These are phyloP conservation scores for Drosophila sproati DNA, from an alignment of 1,140 invertebrate species.

Conservation along the genomic window DNA sequence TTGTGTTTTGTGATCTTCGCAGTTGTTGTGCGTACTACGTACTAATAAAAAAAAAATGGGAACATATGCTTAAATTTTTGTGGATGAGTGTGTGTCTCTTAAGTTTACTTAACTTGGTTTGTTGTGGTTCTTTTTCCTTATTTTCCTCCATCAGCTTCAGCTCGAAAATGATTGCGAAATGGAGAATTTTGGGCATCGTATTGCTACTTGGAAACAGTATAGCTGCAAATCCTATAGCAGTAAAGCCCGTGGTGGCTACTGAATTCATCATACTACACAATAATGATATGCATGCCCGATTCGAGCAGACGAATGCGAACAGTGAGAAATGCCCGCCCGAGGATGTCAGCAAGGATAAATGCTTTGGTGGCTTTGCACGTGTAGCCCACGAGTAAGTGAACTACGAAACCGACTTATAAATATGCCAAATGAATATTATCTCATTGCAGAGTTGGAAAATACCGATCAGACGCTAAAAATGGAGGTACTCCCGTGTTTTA, in stretches of 20 bases:
- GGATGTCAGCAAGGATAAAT: constrained; percentile 86
- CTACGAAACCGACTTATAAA: not conserved
- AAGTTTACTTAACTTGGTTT: not conserved
- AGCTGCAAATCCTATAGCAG: constrained; percentile 37
- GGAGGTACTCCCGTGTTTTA: constrained; percentile 88
- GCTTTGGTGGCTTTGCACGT: constrained; percentile 93
- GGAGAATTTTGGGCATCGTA: not conserved
- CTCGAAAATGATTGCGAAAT: constrained; percentile 33
- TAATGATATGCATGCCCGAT: constrained; percentile 95
- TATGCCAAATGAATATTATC: not conserved
- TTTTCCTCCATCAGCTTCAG: not conserved
- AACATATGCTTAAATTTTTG: not conserved
- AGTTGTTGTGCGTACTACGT: not conserved
- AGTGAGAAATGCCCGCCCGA: constrained; percentile 88
- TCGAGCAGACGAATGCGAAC: constrained; percentile 90
- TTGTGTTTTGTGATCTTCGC: constrained; percentile 10
- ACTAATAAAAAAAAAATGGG: not conserved
- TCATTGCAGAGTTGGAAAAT: constrained; percentile 85
- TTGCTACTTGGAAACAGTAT: constrained; percentile 5
- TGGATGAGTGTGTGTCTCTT: not conserved
- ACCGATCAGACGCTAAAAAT: constrained; percentile 85
- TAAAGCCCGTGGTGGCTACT: constrained; percentile 37
- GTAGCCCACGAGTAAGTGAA: constrained; percentile 87
- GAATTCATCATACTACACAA: constrained; percentile 92
- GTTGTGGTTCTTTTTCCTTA: constrained; percentile 6